Conservation (phyloP, 1,140 invertebrate genomes). For the Drosophila persimilis region DNA sequence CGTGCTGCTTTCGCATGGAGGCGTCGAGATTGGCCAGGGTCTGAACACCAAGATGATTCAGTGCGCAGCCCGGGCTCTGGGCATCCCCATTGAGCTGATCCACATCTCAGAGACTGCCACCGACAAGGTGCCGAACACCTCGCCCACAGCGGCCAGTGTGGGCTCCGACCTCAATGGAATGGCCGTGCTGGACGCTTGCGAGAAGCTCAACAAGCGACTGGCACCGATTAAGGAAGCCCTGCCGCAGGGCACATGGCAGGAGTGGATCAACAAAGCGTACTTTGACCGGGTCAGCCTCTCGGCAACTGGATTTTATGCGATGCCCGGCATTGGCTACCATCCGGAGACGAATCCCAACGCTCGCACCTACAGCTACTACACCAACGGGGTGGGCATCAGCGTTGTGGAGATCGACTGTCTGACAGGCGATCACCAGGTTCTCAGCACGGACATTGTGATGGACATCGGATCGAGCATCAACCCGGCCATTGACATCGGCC, state of each 20-base stretch:
- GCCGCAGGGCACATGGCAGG: constrained; percentile 92
- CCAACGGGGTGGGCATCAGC: constrained; percentile 90
- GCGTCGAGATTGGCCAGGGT: constrained; percentile 98
- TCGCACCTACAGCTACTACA: constrained; percentile 91
- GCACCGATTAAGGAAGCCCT: constrained; percentile 90
- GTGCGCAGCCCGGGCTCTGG: constrained; percentile 90
- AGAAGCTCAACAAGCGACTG: constrained; percentile 89
- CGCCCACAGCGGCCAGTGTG: constrained; percentile 94
- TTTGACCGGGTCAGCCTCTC: constrained; percentile 91
- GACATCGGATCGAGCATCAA: constrained; percentile 95
- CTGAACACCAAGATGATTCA: constrained; percentile 98
- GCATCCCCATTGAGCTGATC: constrained; percentile 90
- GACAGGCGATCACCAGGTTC: constrained; percentile 93
- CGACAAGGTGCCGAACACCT: constrained; percentile 97
- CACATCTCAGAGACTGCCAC: constrained; percentile 95
- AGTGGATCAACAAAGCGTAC: constrained; percentile 93
- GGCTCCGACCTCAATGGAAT: constrained; percentile 97
- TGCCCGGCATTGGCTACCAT: constrained; percentile 91
- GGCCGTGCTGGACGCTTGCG: constrained; percentile 95
- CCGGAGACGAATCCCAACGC: constrained; percentile 88
- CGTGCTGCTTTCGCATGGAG: constrained; percentile 94
- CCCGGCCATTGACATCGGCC: constrained; percentile 97
- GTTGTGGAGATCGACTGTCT: constrained; percentile 95
- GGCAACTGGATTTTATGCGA: constrained; percentile 93
- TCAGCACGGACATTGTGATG: constrained; percentile 97